Conservation (phyloP, 2,113 vertebrate species). For the Crotophaga sulcirostris region DNA sequence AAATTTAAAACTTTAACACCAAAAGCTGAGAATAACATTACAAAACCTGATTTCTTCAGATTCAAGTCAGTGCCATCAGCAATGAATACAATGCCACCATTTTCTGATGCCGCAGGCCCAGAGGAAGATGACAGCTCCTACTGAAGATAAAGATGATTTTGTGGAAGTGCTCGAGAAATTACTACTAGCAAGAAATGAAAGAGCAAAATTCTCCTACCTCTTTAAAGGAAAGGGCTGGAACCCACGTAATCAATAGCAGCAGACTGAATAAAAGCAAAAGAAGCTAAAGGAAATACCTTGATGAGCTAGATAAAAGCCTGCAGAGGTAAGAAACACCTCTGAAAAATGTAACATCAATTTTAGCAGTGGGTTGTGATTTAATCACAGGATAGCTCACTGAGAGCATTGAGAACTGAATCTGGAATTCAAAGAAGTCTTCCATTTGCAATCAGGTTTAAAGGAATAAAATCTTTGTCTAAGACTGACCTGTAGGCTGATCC, state of each 20-base stretch:
- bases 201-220: not conserved
- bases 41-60: not conserved
- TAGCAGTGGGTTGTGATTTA: not conserved
- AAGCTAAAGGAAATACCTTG: not conserved
- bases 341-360: not conserved
- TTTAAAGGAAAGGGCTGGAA: conserved; percentile 28
- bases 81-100: not conserved
- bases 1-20: not conserved
- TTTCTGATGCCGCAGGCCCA: not conserved
- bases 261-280: conserved; percentile 1
- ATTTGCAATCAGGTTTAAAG: not conserved
- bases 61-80: not conserved
- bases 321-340: not conserved
- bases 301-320: not conserved
- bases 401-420: not conserved
- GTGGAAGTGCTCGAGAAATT: conserved; percentile 18
- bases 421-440: not conserved
- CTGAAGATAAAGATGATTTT: conserved; percentile 20
- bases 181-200: conserved; percentile 15
- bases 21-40: not conserved
- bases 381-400: not conserved
- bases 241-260: conserved; percentile 8
- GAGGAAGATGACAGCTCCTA: not conserved
- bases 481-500: not conserved
- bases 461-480: not conserved